Conservation (phyloP, 2,888 invertebrate genomes). For the Rotaria sp. region DNA sequence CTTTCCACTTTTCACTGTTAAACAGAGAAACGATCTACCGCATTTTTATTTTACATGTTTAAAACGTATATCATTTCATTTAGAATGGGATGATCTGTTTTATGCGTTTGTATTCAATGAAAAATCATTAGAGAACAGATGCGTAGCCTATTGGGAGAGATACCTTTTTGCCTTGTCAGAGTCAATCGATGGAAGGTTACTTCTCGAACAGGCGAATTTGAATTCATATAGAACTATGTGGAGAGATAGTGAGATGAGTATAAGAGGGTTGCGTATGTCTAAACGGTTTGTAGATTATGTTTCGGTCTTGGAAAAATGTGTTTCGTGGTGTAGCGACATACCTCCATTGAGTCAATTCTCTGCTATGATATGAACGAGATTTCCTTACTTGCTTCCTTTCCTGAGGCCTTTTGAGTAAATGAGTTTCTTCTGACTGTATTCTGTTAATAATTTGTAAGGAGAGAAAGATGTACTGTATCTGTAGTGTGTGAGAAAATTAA, state of each 20-base stretch:
- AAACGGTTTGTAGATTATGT: no score
- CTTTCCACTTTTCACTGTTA: neutral
- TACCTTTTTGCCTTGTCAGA: neutral
- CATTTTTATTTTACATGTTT: neutral
- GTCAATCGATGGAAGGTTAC: neutral
- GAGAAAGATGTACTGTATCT: no score
- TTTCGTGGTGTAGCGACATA: no score
- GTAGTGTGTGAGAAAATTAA: no score
- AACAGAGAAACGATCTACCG: neutral
- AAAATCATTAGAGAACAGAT: neutral
- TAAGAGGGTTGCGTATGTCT: no score
- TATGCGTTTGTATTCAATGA: neutral
- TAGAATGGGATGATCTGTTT: neutral
- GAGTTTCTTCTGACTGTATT: no score
- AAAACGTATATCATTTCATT: neutral
- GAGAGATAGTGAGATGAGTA: neutral
- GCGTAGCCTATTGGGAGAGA: neutral
- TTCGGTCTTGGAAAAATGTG: no score
- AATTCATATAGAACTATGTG: neutral
- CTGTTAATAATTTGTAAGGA: no score
- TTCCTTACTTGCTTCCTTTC: no score
- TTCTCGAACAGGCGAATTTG: neutral
- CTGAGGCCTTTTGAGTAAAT: no score
- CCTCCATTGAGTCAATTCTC: no score
- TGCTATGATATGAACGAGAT: no score